These are phyloP conservation scores for Macrotis lagotis DNA, from an alignment of 2,113 vertebrate species.

Conservation along the genomic window DNA sequence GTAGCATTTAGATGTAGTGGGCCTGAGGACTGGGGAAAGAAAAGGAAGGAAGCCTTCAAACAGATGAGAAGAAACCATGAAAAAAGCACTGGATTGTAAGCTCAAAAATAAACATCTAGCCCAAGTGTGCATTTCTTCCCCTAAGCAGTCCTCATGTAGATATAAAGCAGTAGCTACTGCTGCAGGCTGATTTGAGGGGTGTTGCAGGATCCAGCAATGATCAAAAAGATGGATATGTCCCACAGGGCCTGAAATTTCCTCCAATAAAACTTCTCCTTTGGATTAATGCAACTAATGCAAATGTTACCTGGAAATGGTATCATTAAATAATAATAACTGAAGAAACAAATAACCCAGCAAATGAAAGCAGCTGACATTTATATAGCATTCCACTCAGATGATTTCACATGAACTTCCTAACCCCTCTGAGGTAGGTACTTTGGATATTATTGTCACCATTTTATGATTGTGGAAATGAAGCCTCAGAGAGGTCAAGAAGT, in stretches of 20 bases:
- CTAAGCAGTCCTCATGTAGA: neutral
- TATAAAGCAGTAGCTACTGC: neutral
- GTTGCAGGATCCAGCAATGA: neutral
- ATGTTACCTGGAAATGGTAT: neutral
- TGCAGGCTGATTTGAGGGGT: neutral
- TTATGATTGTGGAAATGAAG: neutral
- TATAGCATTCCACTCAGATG: neutral
- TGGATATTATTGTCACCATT: neutral
- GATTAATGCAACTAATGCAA: neutral
- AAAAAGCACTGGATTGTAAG: neutral
- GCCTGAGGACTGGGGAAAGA: neutral
- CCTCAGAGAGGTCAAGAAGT: neutral
- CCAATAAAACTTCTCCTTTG: neutral
- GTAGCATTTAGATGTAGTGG: neutral
- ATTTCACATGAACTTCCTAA: neutral
- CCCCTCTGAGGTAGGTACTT: neutral
- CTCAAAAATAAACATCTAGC: neutral
- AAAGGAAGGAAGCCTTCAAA: neutral
- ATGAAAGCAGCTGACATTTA: neutral
- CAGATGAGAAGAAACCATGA: neutral
- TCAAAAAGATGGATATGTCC: neutral
- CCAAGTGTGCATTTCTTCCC: neutral
- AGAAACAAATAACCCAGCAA: neutral
- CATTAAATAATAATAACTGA: neutral
- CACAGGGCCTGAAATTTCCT: neutral